Conservation (phyloP, 2,888 invertebrate genomes). For the Diarsia dahlii region DNA sequence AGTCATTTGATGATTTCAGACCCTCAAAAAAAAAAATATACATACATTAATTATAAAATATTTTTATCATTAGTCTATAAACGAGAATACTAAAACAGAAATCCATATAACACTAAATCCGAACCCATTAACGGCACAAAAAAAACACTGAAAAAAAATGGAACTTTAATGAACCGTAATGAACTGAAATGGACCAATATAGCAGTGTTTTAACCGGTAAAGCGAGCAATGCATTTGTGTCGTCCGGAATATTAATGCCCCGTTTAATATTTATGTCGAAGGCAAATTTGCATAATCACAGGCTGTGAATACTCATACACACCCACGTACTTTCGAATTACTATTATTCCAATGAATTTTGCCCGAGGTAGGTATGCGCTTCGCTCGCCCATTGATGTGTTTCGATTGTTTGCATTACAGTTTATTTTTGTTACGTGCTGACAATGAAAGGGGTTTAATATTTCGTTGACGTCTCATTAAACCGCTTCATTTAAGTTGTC, state of each 20-base stretch:
- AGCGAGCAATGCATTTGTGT: constrained; percentile 88
- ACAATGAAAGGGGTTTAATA: constrained; percentile 62
- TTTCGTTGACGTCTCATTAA: constrained; percentile 40
- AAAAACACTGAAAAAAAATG: constrained; percentile 66
- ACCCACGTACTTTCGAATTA: constrained; percentile 79
- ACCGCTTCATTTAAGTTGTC: constrained; percentile 45
- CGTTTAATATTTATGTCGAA: constrained; percentile 90
- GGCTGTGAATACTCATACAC: constrained; percentile 83
- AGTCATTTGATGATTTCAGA: no score
- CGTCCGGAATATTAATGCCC: constrained; percentile 89
- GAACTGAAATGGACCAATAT: constrained; percentile 75
- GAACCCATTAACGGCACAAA: neutral
- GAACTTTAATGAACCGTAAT: constrained; percentile 75
- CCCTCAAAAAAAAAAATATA: no score
- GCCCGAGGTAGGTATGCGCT: constrained; percentile 76
- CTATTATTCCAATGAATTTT: constrained; percentile 87
- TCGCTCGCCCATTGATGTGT: constrained; percentile 59
- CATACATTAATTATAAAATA: neutral
- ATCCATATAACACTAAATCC: neutral
- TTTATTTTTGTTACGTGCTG: constrained; percentile 68
- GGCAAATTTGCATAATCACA: constrained; percentile 90
- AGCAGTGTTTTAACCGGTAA: constrained; percentile 80
- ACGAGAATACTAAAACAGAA: constrained; percentile 2
- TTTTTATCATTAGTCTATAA: neutral
- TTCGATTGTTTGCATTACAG: constrained; percentile 64